These are phyloP conservation scores for Drosophila nannoptera DNA, from an alignment of 1,140 invertebrate genomes.

Conservation along the genomic window DNA sequence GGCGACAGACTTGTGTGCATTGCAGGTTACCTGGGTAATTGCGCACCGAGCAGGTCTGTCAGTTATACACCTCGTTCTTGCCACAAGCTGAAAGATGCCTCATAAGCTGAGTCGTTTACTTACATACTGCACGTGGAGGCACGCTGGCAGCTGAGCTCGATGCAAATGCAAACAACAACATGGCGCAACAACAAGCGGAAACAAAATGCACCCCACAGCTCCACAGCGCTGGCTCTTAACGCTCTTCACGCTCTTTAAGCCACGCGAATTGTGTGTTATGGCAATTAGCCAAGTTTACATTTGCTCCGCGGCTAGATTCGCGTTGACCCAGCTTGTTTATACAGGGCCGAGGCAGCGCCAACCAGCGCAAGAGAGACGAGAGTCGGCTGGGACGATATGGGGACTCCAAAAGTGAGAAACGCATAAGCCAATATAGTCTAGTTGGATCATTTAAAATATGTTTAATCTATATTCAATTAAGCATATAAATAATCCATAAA, in stretches of 20 bases:
- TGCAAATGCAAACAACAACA: slow-evolving; percentile 33
- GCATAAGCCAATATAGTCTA: too few relatives aligned
- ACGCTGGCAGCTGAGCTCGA: slow-evolving; percentile 6
- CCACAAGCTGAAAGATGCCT: slow-evolving; percentile 43
- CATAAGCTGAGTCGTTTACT: neutral
- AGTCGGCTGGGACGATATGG: too few relatives aligned
- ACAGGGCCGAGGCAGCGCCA: neutral
- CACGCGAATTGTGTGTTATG: slow-evolving; percentile 30
- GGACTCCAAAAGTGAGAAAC: too few relatives aligned
- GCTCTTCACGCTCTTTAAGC: slow-evolving; percentile 27
- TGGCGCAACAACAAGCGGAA: slow-evolving; percentile 14
- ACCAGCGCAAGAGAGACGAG: neutral
- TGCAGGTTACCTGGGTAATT: neutral
- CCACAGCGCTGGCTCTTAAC: slow-evolving; percentile 4
- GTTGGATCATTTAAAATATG: too few relatives aligned
- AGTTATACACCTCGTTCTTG: slow-evolving; percentile 48
- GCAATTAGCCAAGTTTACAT: slow-evolving; percentile 45
- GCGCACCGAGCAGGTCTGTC: slow-evolving; percentile 32
- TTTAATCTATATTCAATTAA: too few relatives aligned
- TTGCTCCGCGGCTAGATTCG: neutral
- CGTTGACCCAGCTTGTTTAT: neutral
- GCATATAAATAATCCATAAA: too few relatives aligned
- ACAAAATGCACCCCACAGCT: slow-evolving; percentile 6
- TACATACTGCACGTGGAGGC: too few relatives aligned
- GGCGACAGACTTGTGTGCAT: slow-evolving; percentile 2